A percentile compares a stretch with the other conserved stretches of the same genome.
Evolutionary conservation across 2,888 invertebrate genomes (phyloP).

Genomic region (Drosophila quinaria): DNA sequence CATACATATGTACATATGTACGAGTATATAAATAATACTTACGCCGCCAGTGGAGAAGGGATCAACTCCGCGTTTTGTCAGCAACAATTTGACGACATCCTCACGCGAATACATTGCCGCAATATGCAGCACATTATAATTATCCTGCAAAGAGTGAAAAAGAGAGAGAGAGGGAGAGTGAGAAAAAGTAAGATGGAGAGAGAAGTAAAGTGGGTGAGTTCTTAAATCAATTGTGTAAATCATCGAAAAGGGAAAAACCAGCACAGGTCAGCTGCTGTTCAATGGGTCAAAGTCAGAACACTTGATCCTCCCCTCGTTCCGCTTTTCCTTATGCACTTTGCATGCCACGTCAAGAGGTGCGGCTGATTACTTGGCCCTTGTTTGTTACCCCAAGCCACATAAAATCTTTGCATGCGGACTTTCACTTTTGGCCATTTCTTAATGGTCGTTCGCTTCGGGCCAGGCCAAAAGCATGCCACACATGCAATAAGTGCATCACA

Average conservation of each 20-base stretch:
- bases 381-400: slow-evolving; percentile 23
- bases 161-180: slow-evolving; percentile 5
- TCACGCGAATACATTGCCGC: slow-evolving; percentile 97
- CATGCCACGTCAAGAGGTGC: slow-evolving; percentile 67
- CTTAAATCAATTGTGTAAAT: slow-evolving; percentile 67
- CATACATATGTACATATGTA: not conserved
- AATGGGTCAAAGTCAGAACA: slow-evolving; percentile 76
- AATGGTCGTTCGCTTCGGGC: slow-evolving; percentile 54
- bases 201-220: slow-evolving; percentile 20
- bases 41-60: slow-evolving; percentile 97
- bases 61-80: slow-evolving; percentile 96
- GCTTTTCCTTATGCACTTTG: slow-evolving; percentile 42
- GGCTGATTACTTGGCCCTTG: slow-evolving; percentile 68
- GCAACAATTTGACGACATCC: slow-evolving; percentile 95
- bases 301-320: not conserved
- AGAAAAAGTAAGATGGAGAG: not conserved
- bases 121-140: slow-evolving; percentile 97
- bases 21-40: slow-evolving; percentile 86
- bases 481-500: slow-evolving; percentile 81
- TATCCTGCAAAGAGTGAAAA: slow-evolving; percentile 90
- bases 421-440: slow-evolving; percentile 72
- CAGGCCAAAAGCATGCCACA: not conserved
- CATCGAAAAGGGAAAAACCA: slow-evolving; percentile 48
- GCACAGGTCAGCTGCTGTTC: slow-evolving; percentile 50
- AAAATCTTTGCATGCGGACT: slow-evolving; percentile 75